Evolutionary conservation across 2,113 vertebrate species (phyloP).

Genomic region (Lycocorax pyrrhopterus): DNA sequence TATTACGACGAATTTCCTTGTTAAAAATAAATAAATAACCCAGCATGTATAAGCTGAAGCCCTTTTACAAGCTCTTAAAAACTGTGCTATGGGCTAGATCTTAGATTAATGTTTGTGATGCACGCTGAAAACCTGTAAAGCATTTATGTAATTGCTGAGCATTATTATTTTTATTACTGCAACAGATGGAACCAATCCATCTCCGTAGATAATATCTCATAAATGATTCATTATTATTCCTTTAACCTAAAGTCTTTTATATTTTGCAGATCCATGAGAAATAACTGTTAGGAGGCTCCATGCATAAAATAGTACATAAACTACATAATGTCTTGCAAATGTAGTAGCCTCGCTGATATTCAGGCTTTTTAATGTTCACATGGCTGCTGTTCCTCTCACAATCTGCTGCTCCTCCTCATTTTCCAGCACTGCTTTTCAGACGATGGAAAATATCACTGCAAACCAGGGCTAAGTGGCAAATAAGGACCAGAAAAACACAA

Average conservation of each 20-base stretch:
- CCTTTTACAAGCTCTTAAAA: constrained; percentile 56
- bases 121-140: constrained; percentile 63
- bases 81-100: constrained; percentile 58
- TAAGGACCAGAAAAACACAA: neutral
- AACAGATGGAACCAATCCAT: constrained; percentile 77
- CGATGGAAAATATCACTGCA: neutral
- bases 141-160: constrained; percentile 70
- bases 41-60: neutral
- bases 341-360: neutral
- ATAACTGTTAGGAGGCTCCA: constrained; percentile 67
- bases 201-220: constrained; percentile 75
- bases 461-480: neutral
- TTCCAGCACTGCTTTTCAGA: neutral
- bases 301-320: constrained; percentile 53
- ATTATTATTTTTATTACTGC: constrained; percentile 74
- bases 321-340: constrained; percentile 47
- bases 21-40: constrained; percentile 50
- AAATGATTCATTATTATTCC: constrained; percentile 77
- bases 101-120: constrained; percentile 68
- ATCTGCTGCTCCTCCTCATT: neutral
- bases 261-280: constrained; percentile 73
- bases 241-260: constrained; percentile 76
- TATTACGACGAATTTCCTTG: neutral
- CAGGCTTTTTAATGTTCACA: neutral
- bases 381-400: neutral